phyloP scores from a whole-genome alignment of 2,113 vertebrate genomes.

The Perca fluviatilis region DNA sequence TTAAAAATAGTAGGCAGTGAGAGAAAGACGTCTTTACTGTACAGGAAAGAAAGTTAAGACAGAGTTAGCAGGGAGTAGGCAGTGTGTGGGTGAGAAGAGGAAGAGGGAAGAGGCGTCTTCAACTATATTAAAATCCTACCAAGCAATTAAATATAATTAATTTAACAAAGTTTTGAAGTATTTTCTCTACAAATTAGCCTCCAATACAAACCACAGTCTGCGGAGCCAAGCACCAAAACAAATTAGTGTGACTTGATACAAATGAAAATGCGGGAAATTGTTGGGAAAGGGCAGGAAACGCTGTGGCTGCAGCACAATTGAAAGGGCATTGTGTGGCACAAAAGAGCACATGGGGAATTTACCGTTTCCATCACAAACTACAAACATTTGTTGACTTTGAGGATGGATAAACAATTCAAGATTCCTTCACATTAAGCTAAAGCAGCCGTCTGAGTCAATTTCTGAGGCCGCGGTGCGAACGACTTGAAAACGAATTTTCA shows the following conservation, averaged over 20 bases:
- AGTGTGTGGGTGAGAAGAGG: slow-evolving; percentile 19
- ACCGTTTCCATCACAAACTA: slow-evolving; percentile 31
- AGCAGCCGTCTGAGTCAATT: slow-evolving; percentile 23
- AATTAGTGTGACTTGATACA: slow-evolving; percentile 7
- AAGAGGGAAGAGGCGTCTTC: not conserved
- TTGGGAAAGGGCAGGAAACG: not conserved
- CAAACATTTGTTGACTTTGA: slow-evolving; percentile 25
- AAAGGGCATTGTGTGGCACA: slow-evolving; percentile 5
- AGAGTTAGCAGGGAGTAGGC: slow-evolving; percentile 8
- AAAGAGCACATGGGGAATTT: slow-evolving; percentile 26
- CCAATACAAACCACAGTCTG: slow-evolving; percentile 22
- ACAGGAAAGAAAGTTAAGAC: not conserved
- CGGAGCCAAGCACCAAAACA: slow-evolving; percentile 11
- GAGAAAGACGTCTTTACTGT: not conserved
- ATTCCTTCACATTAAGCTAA: slow-evolving; percentile 7
- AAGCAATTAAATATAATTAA: not conserved
- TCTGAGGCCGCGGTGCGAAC: not conserved
- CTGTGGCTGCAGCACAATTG: not conserved
- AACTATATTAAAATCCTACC: not conserved
- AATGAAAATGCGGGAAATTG: slow-evolving; percentile 25
- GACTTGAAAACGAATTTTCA: not conserved
- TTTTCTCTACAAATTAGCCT: slow-evolving; percentile 5
- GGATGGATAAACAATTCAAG: slow-evolving; percentile 27
- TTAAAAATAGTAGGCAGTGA: not conserved
- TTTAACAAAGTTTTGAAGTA: not conserved